Conservation (phyloP, 2,888 invertebrate genomes). For the Amitus sp. region DNA sequence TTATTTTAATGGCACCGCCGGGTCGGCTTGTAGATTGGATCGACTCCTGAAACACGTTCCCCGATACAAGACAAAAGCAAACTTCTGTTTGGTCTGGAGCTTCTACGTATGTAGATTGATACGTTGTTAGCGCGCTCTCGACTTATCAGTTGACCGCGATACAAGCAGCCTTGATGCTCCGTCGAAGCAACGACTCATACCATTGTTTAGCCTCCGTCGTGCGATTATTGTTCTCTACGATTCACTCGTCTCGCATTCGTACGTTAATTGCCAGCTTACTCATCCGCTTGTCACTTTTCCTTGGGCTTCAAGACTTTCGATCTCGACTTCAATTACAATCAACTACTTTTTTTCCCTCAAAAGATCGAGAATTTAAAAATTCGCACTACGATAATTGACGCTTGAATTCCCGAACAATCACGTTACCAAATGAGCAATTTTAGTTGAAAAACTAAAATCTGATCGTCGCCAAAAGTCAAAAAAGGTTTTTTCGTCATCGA, state of each 20-base stretch:
- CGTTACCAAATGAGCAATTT: too few species aligned
- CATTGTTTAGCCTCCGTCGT: constrained; percentile 46
- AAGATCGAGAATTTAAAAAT: too few species aligned
- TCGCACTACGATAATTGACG: too few species aligned
- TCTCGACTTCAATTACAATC: not conserved
- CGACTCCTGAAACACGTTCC: constrained; percentile 34
- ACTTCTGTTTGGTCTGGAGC: constrained; percentile 27
- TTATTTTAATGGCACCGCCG: not conserved
- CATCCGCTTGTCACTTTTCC: constrained; percentile 27
- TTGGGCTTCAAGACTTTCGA: not conserved
- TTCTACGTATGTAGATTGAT: constrained; percentile 20
- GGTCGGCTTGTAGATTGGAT: not conserved
- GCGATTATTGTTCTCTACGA: constrained; percentile 41
- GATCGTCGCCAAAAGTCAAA: too few species aligned
- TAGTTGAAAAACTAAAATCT: too few species aligned
- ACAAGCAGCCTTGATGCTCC: constrained; percentile 24
- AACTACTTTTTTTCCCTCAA: too few species aligned
- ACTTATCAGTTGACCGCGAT: constrained; percentile 36
- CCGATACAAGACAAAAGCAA: constrained; percentile 40
- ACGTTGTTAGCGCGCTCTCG: constrained; percentile 27
- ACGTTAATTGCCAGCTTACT: constrained; percentile 32
- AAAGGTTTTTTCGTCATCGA: too few species aligned
- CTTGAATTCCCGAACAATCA: too few species aligned
- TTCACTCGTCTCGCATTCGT: constrained; percentile 39
- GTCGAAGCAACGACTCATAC: constrained; percentile 33